Conservation (phyloP, 2,797 vertebrate genomes). For the Babyrousa celebensis region DNA sequence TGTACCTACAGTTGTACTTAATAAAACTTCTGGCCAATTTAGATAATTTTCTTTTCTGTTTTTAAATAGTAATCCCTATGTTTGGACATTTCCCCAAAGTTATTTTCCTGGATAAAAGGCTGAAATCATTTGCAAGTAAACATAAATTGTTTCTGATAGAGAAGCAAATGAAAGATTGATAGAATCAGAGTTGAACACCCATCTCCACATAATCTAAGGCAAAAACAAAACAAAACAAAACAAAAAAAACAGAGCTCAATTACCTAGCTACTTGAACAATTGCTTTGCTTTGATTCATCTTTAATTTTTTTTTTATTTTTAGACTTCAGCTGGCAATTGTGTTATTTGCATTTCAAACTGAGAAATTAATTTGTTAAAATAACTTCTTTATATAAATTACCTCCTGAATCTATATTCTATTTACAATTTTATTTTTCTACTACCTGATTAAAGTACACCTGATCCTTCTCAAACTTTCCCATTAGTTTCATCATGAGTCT, state of each 20-base stretch:
- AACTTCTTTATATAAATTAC: not conserved
- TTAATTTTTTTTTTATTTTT: slow-evolving; percentile 17
- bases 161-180: slow-evolving; percentile 43
- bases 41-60: slow-evolving; percentile 4
- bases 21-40: slow-evolving; percentile 51
- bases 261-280: not conserved
- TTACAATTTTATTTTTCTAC: not conserved
- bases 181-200: not conserved
- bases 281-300: slow-evolving; percentile 29
- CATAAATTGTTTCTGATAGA: slow-evolving; percentile 32
- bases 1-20: slow-evolving; percentile 17
- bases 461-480: not conserved
- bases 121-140: slow-evolving; percentile 54
- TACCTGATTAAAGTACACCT: not conserved
- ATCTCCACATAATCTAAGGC: not conserved
- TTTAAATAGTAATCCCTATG: not conserved
- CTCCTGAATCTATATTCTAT: not conserved
- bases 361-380: not conserved
- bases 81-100: not conserved
- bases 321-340: slow-evolving; percentile 1
- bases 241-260: not conserved
- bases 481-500: not conserved
- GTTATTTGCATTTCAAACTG: slow-evolving; percentile 8
- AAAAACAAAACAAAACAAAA: not conserved
- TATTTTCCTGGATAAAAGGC: slow-evolving; percentile 57